Evolutionary conservation across 2,797 vertebrate genomes (phyloP), one percentile per base, ranked within the genome.

Genomic region (Heliangelus exortis): DNA sequence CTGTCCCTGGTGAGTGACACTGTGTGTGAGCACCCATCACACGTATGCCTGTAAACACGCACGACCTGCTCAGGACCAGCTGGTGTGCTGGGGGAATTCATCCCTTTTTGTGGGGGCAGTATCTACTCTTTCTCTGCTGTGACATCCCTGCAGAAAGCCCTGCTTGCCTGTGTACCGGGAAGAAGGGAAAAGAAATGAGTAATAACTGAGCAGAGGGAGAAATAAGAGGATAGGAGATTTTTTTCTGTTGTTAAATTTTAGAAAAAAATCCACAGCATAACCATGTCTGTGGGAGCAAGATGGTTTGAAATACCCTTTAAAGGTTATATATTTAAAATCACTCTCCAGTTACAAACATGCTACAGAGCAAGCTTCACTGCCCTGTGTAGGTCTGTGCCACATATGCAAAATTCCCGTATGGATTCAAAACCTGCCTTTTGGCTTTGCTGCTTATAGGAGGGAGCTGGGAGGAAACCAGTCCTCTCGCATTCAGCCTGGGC

Each of bases 391-490:
- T 90, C 92, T 87, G 87, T 87, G 84, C 51, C 84, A 82, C 89
- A 89, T 86, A 75, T 13, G 57, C 81, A 95, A 87, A 92, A 87
- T 72, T 92, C 59, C 78, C 3, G 6, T 84, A 41, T 65, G 79
- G 78, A 68, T 87, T 91, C 66, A 75, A 94, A 96, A 95, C 62
- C 78, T 92, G 92, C 62, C 69, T 91, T 84, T 92, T 82, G 88
- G 57, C 82, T 92, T 92, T 87, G 63, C 51, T 76, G 73, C 77
- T 82, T 92, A 87, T 19, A 88, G 89, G 43, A 93, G 55, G 50
- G 94, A 96, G 87, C 29, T 75, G 61, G 74, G 94, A 96, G 90
- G 91, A 90, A 92, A 95, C 51, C 45, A 50, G 77, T 77, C 61
- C 77, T 80, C 61, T 74, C 25, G 0, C 77, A 33, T n/a, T 62